These are phyloP conservation scores for Hydra vulgaris DNA, from an alignment of 30 jellyfish, hydroid and myxozoan genomes.

Conservation along the genomic window DNA sequence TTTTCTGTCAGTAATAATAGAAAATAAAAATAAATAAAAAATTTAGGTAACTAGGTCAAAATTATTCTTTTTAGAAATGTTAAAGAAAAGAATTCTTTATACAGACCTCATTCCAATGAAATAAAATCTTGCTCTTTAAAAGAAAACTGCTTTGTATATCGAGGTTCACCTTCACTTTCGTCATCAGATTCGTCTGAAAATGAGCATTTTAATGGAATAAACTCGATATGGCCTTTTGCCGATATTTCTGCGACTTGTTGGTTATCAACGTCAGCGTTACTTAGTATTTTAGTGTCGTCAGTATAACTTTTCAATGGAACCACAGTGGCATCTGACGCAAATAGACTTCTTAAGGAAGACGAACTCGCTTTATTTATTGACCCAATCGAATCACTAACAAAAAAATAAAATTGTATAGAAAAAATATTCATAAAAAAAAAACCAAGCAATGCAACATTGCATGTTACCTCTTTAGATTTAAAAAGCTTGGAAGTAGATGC, in stretches of 20 bases:
- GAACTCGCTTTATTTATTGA: neutral
- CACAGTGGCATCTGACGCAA: neutral
- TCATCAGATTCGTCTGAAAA: slow-evolving; percentile 15
- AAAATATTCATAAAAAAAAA: neutral
- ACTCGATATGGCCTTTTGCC: neutral
- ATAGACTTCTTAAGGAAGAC: neutral
- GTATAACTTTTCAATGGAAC: neutral
- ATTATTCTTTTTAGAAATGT: no score
- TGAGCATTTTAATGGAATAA: slow-evolving; percentile 2
- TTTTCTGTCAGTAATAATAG: no score
- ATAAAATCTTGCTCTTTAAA: slow-evolving; percentile 32
- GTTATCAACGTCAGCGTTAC: neutral
- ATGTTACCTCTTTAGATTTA: neutral
- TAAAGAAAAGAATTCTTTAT: neutral
- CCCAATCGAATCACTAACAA: neutral
- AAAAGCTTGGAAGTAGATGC: neutral
- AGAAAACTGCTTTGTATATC: slow-evolving; percentile 17
- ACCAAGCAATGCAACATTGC: neutral
- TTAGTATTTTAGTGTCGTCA: neutral
- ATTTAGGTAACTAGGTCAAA: no score
- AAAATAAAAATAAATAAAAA: no score
- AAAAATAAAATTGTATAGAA: neutral
- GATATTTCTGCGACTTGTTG: neutral
- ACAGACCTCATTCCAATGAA: slow-evolving; percentile 27
- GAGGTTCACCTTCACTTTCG: slow-evolving; percentile 1